phyloP scores from a whole-genome alignment of 2,797 vertebrate genomes.

The Eutrigla gurnardus region DNA sequence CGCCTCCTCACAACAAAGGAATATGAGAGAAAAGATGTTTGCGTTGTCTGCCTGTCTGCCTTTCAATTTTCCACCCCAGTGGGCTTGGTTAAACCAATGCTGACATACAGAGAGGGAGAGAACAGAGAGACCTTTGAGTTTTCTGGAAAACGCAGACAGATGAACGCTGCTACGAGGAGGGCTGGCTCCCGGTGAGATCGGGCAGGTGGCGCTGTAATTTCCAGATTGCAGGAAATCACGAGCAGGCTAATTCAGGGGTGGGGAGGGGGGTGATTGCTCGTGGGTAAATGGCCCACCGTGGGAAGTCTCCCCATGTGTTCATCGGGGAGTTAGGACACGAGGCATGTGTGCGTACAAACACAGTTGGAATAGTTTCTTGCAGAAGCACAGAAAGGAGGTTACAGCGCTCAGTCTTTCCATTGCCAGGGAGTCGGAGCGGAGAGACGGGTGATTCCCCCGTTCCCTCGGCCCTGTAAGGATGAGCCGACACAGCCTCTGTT shows the following conservation, averaged over 20 bases:
- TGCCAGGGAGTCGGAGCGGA: not conserved
- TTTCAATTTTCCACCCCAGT: slow-evolving; percentile 58
- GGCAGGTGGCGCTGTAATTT: slow-evolving; percentile 43
- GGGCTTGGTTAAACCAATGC: slow-evolving; percentile 18
- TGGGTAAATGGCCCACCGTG: slow-evolving; percentile 36
- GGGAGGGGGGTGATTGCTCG: slow-evolving; percentile 29
- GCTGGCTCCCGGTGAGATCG: slow-evolving; percentile 36
- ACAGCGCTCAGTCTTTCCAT: not conserved
- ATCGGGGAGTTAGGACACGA: not conserved
- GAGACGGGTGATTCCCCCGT: slow-evolving; percentile 32
- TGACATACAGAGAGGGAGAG: slow-evolving; percentile 20
- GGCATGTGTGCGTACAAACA: not conserved
- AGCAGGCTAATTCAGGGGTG: slow-evolving; percentile 32
- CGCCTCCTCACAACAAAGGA: slow-evolving; percentile 6
- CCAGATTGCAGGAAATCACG: slow-evolving; percentile 30
- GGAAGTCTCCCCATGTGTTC: slow-evolving; percentile 33
- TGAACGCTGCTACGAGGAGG: slow-evolving; percentile 19
- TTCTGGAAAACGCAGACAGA: not conserved
- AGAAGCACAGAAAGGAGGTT: slow-evolving; percentile 12
- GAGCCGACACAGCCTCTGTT: slow-evolving; percentile 59
- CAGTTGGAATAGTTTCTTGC: too few species aligned
- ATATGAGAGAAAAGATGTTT: not conserved
- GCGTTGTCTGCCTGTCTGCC: slow-evolving; percentile 37
- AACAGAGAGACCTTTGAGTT: slow-evolving; percentile 25
- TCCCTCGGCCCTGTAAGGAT: slow-evolving; percentile 32